Conservation (phyloP, 2,888 invertebrate genomes). For the Serrognathus titanus region DNA sequence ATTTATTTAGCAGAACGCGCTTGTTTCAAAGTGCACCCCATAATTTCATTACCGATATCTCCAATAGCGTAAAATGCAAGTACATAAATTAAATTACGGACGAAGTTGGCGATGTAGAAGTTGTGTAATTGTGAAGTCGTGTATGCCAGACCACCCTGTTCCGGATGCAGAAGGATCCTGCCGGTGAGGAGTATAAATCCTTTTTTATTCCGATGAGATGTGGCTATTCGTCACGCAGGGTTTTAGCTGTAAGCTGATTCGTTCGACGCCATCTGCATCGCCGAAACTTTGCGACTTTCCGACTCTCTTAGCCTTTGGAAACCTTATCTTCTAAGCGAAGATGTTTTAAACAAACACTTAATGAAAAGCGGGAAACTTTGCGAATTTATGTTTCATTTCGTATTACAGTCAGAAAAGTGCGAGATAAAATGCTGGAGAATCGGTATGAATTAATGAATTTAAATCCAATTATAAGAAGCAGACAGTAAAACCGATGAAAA, state of each 20-base stretch:
- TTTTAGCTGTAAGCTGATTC: constrained; percentile 33
- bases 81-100: not conserved
- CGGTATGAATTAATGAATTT: no score
- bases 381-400: no score
- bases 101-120: constrained; percentile 5
- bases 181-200: constrained; percentile 23
- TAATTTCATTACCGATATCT: not conserved
- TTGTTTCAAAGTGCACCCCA: not conserved
- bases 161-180: not conserved
- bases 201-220: constrained; percentile 33
- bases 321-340: no score
- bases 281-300: no score
- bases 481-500: no score
- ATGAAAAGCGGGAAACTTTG: no score
- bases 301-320: no score
- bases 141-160: not conserved
- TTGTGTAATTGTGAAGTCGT: constrained; percentile 10
- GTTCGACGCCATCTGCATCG: constrained; percentile 31
- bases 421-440: no score
- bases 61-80: constrained; percentile 1
- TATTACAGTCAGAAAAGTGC: no score
- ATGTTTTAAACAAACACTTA: no score
- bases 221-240: constrained; percentile 34
- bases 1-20: not conserved
- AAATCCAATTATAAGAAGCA: no score